phyloP scores from a whole-genome alignment of 2,113 vertebrate genomes.

The Irena cyanogastra region DNA sequence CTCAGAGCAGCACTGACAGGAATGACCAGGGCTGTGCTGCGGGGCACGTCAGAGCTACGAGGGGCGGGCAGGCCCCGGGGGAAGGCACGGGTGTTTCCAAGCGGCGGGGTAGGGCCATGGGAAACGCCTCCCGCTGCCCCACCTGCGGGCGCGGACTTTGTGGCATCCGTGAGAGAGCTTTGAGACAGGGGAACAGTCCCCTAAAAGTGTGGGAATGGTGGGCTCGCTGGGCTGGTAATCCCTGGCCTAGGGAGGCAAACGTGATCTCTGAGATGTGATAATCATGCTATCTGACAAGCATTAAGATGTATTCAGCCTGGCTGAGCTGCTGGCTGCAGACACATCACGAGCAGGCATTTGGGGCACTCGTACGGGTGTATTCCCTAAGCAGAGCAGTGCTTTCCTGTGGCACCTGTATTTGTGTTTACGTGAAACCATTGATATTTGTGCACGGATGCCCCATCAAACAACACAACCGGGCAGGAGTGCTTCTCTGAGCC shows the following conservation, averaged over 20 bases:
- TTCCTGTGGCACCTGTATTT: not conserved
- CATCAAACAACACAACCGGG: not conserved
- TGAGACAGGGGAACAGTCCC: not conserved
- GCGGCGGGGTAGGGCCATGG: not conserved
- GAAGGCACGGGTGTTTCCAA: not conserved
- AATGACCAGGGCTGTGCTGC: not conserved
- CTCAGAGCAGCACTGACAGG: rapidly evolving
- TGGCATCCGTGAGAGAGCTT: not conserved
- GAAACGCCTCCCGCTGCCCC: not conserved
- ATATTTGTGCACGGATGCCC: not conserved
- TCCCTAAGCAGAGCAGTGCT: not conserved
- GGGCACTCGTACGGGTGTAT: not conserved
- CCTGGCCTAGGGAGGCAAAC: not conserved
- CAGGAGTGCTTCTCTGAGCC: not conserved
- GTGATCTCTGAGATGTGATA: not conserved
- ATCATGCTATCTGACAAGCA: not conserved
- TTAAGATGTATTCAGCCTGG: not conserved
- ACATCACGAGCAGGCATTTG: not conserved
- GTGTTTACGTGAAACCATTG: not conserved
- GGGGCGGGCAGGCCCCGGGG: not conserved
- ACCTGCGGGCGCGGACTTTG: not conserved
- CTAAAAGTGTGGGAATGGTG: not conserved
- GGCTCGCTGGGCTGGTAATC: not conserved
- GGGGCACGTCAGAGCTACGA: not conserved
- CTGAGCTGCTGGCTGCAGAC: not conserved